phyloP scores from a whole-genome alignment of 2,113 vertebrate species.

The Equus quagga region DNA sequence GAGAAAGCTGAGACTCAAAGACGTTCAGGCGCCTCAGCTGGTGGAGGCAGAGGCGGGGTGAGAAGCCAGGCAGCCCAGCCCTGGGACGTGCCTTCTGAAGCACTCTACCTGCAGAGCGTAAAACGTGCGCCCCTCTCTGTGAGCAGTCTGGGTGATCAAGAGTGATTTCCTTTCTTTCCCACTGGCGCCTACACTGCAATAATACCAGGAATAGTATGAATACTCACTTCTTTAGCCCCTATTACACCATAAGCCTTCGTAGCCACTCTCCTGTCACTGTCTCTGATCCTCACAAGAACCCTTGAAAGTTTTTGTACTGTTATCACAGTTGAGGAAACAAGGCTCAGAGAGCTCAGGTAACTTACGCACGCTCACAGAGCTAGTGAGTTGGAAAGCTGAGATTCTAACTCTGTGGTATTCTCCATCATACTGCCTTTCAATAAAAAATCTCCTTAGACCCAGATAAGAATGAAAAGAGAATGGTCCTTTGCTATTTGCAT shows the following conservation, averaged over 20 bases:
- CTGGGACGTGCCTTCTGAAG: neutral
- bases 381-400: neutral
- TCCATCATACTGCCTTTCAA: neutral
- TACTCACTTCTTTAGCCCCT: neutral
- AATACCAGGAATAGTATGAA: neutral
- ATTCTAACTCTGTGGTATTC: neutral
- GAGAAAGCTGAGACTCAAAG: neutral
- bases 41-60: neutral
- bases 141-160: neutral
- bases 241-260: neutral
- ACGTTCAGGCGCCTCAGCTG: neutral
- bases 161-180: neutral
- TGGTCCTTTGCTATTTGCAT: neutral
- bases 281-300: neutral
- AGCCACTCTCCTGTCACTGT: neutral
- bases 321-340: neutral
- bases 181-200: neutral
- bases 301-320: neutral
- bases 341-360: neutral
- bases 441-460: neutral
- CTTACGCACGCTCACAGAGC: neutral
- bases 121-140: neutral
- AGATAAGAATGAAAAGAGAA: neutral
- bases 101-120: neutral
- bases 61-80: neutral